Conservation (phyloP, 2,113 vertebrate species). For the Serinus canaria region DNA sequence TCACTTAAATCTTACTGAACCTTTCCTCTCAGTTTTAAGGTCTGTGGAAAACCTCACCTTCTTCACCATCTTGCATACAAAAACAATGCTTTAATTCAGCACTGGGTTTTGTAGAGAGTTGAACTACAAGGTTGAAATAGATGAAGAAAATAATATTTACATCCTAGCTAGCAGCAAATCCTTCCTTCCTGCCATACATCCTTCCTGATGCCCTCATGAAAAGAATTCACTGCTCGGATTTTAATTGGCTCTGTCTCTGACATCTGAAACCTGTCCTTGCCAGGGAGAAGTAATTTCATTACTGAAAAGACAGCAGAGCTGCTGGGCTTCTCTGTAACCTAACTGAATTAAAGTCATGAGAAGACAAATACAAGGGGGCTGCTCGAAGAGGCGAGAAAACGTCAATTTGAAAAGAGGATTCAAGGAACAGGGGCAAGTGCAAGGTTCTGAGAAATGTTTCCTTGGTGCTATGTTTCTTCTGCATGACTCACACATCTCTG, state of each 20-base stretch:
- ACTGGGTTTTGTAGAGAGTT: background rate
- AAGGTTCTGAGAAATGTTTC: constrained; percentile 8
- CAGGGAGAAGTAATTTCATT: constrained; percentile 63
- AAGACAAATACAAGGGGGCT: constrained; percentile 38
- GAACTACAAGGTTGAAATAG: constrained; percentile 5
- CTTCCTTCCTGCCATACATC: constrained; percentile 48
- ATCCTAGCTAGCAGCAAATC: background rate
- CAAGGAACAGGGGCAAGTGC: background rate
- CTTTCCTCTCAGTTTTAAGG: background rate
- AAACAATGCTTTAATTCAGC: background rate
- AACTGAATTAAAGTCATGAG: constrained; percentile 61
- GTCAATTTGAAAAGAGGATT: constrained; percentile 18
- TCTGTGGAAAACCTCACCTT: background rate
- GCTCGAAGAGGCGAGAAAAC: constrained; percentile 37
- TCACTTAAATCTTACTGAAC: background rate
- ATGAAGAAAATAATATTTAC: constrained; percentile 54
- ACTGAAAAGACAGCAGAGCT: constrained; percentile 60
- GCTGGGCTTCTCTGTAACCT: constrained; percentile 46
- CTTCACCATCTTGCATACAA: background rate
- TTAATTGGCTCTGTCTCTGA: constrained; percentile 60
- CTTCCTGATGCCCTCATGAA: constrained; percentile 31
- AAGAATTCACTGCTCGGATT: constrained; percentile 32
- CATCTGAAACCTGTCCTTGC: constrained; percentile 61
- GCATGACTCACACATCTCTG: background rate
- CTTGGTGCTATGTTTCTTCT: background rate